Evolutionary conservation across 2,797 vertebrate genomes (phyloP).

Genomic region (Malurus splendens): DNA sequence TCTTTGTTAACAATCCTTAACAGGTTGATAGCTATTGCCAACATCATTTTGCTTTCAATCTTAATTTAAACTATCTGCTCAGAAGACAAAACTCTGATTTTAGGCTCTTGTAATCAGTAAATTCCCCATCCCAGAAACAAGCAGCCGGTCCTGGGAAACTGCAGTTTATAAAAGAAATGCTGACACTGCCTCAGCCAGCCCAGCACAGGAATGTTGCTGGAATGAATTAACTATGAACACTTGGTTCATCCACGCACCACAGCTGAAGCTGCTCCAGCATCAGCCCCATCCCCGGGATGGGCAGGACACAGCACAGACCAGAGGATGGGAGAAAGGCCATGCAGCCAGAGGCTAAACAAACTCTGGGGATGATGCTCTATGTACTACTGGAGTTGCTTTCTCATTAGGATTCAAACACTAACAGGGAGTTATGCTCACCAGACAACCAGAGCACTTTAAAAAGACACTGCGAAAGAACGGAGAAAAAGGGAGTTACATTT

Average conservation of each 20-base stretch:
- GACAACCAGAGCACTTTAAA: neutral
- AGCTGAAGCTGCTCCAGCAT: neutral
- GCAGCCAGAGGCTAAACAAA: neutral
- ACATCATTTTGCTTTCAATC: neutral
- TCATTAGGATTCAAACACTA: neutral
- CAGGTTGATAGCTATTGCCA: neutral
- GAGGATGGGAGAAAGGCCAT: neutral
- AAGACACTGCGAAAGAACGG: neutral
- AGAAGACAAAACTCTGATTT: neutral
- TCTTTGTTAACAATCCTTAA: neutral
- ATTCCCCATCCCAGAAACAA: neutral
- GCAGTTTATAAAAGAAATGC: conserved; percentile 21
- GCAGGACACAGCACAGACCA: neutral
- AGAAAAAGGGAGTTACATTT: neutral
- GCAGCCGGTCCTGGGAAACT: neutral
- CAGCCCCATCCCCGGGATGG: neutral
- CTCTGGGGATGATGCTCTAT: neutral
- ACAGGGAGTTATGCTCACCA: neutral
- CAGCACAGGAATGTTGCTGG: neutral
- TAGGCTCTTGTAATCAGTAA: neutral
- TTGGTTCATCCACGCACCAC: neutral
- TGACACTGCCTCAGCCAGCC: conserved; percentile 1
- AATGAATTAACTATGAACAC: neutral
- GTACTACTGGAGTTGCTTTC: neutral
- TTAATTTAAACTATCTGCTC: neutral